These are phyloP conservation scores for Pseudochirops corinnae DNA, from an alignment of 2,797 vertebrate genomes.

Conservation along the genomic window DNA sequence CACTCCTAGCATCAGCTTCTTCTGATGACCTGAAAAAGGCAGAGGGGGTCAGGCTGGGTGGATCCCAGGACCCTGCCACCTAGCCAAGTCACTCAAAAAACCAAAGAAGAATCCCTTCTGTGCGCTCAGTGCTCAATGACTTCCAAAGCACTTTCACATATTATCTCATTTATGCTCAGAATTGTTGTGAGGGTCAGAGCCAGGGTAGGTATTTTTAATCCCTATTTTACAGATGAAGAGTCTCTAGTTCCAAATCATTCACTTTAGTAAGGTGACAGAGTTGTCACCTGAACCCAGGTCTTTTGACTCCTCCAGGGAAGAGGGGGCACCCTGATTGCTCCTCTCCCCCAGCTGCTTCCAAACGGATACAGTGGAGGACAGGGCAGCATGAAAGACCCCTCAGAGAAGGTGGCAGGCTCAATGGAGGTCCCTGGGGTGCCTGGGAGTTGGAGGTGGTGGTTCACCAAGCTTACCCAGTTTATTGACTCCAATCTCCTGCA, in stretches of 20 bases:
- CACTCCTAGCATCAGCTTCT: slow-evolving; percentile 98
- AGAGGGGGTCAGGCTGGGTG: slow-evolving; percentile 26
- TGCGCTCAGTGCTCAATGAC: not conserved
- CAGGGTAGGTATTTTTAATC: not conserved
- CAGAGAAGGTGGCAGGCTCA: not conserved
- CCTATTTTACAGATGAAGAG: not conserved
- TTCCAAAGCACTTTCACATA: not conserved
- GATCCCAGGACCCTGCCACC: not conserved
- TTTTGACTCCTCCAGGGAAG: not conserved
- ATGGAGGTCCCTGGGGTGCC: not conserved
- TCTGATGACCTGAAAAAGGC: slow-evolving; percentile 92
- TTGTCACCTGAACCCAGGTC: not conserved
- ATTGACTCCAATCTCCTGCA: slow-evolving; percentile 97
- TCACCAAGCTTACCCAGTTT: slow-evolving; percentile 90
- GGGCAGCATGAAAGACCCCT: not conserved
- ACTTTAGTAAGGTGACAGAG: not conserved
- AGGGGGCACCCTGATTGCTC: too few relatives aligned
- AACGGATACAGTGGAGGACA: not conserved
- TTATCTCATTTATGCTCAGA: not conserved
- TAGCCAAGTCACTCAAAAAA: not conserved
- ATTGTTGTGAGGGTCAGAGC: not conserved
- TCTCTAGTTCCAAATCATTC: not conserved
- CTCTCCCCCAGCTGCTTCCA: not conserved
- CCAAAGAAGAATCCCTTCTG: not conserved
- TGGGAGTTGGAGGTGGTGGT: not conserved